Evolutionary conservation across 2,113 vertebrate species (phyloP), one percentile per base, ranked within the genome.

Genomic region (Rhineura floridana): DNA sequence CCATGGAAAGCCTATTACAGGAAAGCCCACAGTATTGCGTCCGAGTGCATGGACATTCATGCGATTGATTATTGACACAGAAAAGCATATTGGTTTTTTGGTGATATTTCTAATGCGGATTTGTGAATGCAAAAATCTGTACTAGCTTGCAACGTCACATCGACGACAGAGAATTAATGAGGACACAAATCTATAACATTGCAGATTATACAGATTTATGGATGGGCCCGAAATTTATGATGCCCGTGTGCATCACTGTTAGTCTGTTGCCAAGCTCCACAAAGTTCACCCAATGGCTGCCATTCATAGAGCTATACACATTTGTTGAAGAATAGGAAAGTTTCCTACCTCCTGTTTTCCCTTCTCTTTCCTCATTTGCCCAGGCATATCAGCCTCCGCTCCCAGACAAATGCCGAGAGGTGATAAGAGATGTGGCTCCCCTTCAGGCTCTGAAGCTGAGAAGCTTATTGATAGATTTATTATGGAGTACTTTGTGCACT

Each of bases 381-480:
- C 55, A 87, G 83, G 42, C 42, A 15, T 0, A 1, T 80, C 90
- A 91, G 50, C 88, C 86, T 86, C 69, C 90, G 84, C 65, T 63
- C 4, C 89, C 90, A 0, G 62, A 84, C 93, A 95, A 95, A 94
- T 93, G 93, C 90, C 1, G 0, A 52, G 89, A 94, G 90, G 95
- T 94, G 93, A 93, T 94, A 95, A 94, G 93, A 95, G 93, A 94
- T 90, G 85, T 82, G 36, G 15, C 48, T 86, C 55, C n/a, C 78
- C 62, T 82, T 81, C 78, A 93, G 95, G 87, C 92, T 94, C 89
- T 59, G n/a, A 87, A 92, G 93, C 93, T 89, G 91, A 94, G 93
- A 95, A 90, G 76, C 87, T 84, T 89, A 95, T 87, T 93, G 94
- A 95, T 94, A 91, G 95, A 96, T 95, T 96, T 95, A 96, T 93